A percentile compares a stretch with the other conserved stretches of the same genome.
Conservation (phyloP, 2,113 vertebrate species). For the Hemichromis elongatus region DNA sequence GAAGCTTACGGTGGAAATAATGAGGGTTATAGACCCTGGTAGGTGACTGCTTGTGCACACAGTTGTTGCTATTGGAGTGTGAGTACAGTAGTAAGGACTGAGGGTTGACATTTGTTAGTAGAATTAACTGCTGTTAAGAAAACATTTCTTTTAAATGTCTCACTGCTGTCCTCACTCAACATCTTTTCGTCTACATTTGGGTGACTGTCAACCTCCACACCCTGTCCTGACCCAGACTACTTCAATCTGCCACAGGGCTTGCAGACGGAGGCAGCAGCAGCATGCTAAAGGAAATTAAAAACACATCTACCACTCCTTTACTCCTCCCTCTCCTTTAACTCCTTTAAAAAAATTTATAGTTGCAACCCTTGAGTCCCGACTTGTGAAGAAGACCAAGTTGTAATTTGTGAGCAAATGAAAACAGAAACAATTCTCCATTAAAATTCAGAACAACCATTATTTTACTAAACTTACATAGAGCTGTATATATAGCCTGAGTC, state of each 20-base stretch:
- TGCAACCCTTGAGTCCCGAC: background rate
- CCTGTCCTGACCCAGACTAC: constrained; percentile 11
- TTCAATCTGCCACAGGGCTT: constrained; percentile 9
- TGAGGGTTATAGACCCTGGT: background rate
- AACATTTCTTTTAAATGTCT: background rate
- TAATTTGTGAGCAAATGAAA: background rate
- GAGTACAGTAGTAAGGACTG: background rate
- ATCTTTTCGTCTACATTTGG: background rate
- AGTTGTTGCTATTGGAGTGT: background rate
- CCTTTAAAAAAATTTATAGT: constrained; percentile 6
- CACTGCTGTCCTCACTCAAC: background rate
- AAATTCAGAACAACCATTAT: background rate
- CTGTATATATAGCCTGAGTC: background rate
- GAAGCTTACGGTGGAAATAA: background rate
- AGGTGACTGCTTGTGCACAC: background rate
- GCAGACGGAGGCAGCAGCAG: background rate
- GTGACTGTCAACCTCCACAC: background rate
- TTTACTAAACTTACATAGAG: background rate
- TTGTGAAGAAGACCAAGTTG: background rate
- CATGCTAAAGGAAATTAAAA: constrained; percentile 53
- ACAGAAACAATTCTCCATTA: background rate
- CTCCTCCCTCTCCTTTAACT: constrained; percentile 22
- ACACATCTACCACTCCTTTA: constrained; percentile 52
- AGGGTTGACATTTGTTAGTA: background rate
- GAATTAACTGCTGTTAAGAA: background rate